A percentile compares a stretch with the other conserved stretches of the same genome.
Conservation (phyloP, 2,888 invertebrate genomes). For the Nomada goodeniana region DNA sequence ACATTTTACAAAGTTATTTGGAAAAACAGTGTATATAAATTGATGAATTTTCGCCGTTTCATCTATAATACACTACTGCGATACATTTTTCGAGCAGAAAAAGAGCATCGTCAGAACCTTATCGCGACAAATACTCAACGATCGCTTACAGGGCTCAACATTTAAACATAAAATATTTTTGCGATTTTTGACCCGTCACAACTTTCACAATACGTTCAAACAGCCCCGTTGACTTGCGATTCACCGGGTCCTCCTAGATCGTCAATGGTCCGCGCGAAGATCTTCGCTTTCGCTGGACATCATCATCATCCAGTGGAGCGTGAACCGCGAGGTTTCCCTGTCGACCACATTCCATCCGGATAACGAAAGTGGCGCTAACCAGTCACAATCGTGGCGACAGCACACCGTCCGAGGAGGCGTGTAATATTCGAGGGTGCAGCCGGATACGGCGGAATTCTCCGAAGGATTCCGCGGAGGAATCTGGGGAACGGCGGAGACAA, state of each 20-base stretch:
- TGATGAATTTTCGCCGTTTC: too few species aligned
- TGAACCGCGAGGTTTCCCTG: constrained; percentile 3
- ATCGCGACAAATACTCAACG: too few species aligned
- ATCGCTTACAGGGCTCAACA: too few species aligned
- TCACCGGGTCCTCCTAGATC: not conserved
- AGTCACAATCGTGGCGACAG: not conserved
- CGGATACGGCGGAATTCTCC: constrained; percentile 36
- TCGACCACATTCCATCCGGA: not conserved
- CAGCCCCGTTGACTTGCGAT: not conserved
- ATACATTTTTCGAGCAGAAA: too few species aligned
- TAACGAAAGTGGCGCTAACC: constrained; percentile 22
- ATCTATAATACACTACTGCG: too few species aligned
- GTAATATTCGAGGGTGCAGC: constrained; percentile 36
- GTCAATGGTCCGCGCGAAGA: not conserved
- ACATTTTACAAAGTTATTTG: too few species aligned
- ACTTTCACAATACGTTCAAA: not conserved
- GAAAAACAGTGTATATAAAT: too few species aligned
- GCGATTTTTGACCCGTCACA: too few species aligned
- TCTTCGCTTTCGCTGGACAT: not conserved
- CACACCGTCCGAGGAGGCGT: constrained; percentile 10
- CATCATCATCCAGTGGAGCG: not conserved
- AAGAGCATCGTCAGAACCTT: too few species aligned
- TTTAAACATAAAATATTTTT: too few species aligned
- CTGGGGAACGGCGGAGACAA: constrained; percentile 49
- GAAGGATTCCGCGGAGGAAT: constrained; percentile 47